These are phyloP conservation scores for Sebastes nivosus DNA, from an alignment of 2,797 vertebrate genomes.

Conservation along the genomic window DNA sequence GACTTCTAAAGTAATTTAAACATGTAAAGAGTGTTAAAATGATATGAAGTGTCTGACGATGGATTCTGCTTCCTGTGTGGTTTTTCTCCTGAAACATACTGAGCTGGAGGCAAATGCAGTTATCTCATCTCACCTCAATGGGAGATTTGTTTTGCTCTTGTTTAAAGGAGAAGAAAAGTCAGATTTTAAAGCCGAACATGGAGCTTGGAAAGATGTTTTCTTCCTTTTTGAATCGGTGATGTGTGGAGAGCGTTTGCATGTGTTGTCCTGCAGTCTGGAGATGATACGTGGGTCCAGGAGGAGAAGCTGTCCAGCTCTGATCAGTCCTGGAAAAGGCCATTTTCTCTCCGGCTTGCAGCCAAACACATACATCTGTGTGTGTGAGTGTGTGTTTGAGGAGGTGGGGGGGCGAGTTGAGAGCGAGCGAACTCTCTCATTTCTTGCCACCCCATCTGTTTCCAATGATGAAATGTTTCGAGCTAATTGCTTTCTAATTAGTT, in stretches of 20 bases:
- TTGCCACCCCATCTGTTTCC: constrained; percentile 77
- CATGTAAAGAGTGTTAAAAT: not conserved
- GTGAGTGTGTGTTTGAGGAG: constrained; percentile 9
- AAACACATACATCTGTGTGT: constrained; percentile 7
- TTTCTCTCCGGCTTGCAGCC: constrained; percentile 44
- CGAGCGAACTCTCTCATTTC: constrained; percentile 48
- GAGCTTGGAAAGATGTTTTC: not conserved
- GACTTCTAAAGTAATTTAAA: constrained; percentile 10
- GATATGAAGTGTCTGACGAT: constrained; percentile 9
- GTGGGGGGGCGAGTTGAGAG: constrained; percentile 18
- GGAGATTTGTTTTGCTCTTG: not conserved
- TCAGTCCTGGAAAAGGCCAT: constrained; percentile 39
- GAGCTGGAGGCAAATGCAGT: constrained; percentile 6
- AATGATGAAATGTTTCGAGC: constrained; percentile 79
- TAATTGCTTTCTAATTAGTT: constrained; percentile 85
- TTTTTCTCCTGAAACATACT: not conserved
- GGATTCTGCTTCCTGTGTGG: not conserved
- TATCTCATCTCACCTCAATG: not conserved
- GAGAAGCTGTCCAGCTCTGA: constrained; percentile 47
- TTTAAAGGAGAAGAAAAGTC: not conserved
- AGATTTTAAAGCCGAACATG: not conserved
- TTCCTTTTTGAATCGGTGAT: constrained; percentile 3
- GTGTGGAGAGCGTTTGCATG: not conserved
- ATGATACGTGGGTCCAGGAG: constrained; percentile 24
- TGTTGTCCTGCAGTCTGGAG: constrained; percentile 6